Base-by-base conservation (phyloP, 2,113 vertebrate species). In the Ageneiosus marmoratus region DNA sequence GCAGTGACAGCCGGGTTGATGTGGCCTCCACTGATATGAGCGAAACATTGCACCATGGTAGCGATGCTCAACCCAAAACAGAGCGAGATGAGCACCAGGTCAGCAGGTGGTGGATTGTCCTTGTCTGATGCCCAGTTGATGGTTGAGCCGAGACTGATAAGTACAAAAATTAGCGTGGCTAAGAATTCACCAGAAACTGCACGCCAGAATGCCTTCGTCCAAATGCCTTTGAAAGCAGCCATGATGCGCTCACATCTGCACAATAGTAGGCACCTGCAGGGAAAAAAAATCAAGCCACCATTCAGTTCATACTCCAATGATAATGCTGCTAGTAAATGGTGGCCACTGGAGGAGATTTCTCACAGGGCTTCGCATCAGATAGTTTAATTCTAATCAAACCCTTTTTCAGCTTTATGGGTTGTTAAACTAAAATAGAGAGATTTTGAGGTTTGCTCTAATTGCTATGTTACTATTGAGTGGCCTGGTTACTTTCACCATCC, bases 131-230 rank as follows among this genome's bases (percentile, higher is more conserved):
- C 91, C 97, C 98, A 99, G 91, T 95, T 95, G 87, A 98, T 95
- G 0, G 98, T 98, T 83, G 97, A 99, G 56, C 98, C 98, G 0
- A 98, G 92, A 87, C 97, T 93, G 67, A 99, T 95, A 10, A 99
- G 93, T 44, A 99, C 95, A 77, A 99, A 99, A 90, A 99, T 95
- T 10, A 98, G 89, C 87, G 95, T 98, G 79, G 97, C 97, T 89
- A 98, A 90, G 89, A 96, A 98, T 89, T 99, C 98, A 1, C 94
- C 97, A 0, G 94, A 94, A 82, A 99, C 98, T 0, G 96, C 96
- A 87, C 97, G 96, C 98, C 98, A 99, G 93, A 99, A 99, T 37
- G 95, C 91, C 89, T 99, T 96, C 72, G 97, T 99, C 97, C 97
- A 98, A 87, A 99, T 95, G 62, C 97, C 97, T 93, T 96, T 97